Percentiles rank a stretch among this genome's conserved stretches.
Conservation (phyloP, 2,797 vertebrate species). For the Spinibarbus caldwelli region DNA sequence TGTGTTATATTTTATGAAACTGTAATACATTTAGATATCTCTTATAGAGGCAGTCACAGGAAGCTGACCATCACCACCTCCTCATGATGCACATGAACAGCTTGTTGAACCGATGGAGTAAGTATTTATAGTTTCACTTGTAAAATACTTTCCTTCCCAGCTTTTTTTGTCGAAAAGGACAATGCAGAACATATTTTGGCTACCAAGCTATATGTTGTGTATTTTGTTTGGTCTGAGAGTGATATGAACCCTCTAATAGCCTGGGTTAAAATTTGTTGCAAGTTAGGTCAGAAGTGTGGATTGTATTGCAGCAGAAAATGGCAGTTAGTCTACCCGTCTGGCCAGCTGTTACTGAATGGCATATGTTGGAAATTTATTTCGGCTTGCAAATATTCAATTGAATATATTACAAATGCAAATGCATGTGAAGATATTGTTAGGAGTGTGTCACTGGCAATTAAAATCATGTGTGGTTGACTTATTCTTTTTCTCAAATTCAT, state of each 20-base stretch:
- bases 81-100: conserved; percentile 65
- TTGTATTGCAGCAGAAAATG: not conserved
- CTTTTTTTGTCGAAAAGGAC: not conserved
- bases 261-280: conserved; percentile 19
- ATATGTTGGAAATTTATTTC: not conserved
- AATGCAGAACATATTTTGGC: not conserved
- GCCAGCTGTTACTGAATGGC: not conserved
- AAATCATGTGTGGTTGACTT: not conserved
- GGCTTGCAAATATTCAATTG: not conserved
- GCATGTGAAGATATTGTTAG: not conserved
- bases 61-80: conserved; percentile 9
- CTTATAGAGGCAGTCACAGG: not conserved
- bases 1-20: not conserved
- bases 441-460: not conserved
- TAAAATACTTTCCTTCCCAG: not conserved
- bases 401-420: not conserved
- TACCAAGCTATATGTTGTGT: not conserved
- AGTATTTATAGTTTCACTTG: conserved; percentile 46
- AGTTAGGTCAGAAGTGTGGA: no score
- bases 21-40: not conserved
- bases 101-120: conserved; percentile 63
- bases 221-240: conserved; percentile 1
- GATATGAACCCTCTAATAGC: conserved; percentile 1
- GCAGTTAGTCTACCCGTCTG: not conserved
- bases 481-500: not conserved